Evolutionary conservation across 2,797 vertebrate species (phyloP).

Genomic region (Pangasius djambal): DNA sequence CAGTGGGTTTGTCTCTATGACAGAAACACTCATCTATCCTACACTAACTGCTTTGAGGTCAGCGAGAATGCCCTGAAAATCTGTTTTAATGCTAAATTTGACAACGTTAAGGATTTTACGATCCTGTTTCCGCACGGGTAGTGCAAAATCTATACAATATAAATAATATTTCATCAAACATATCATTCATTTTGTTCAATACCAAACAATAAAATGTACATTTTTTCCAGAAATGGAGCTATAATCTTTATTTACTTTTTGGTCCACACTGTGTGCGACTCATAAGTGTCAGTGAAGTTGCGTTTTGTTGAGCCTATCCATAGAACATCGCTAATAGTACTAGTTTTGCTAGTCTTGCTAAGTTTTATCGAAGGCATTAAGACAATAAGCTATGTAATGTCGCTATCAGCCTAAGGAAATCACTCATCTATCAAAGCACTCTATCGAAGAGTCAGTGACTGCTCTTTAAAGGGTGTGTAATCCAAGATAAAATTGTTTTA

Average conservation of each 20-base stretch:
- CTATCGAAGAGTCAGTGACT: not conserved
- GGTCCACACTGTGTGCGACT: not conserved
- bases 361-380: not conserved
- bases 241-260: not conserved
- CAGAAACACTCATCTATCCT: not conserved
- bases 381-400: not conserved
- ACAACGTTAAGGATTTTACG: not conserved
- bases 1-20: not conserved
- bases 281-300: not conserved
- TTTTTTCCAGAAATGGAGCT: not conserved
- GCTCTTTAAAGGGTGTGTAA: not conserved
- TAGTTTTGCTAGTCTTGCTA: not conserved
- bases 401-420: not conserved
- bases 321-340: not conserved
- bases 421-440: not conserved
- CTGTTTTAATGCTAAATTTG: not conserved
- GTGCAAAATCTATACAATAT: not conserved
- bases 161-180: not conserved
- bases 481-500: too few relatives aligned
- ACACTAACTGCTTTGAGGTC: not conserved
- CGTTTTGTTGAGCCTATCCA: not conserved
- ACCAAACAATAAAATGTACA: not conserved
- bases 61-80: not conserved
- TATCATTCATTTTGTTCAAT: not conserved
- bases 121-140: not conserved